A percentile compares a stretch with the other conserved stretches of the same genome.
phyloP scores from a whole-genome alignment of 1,140 invertebrate species.

The Monochamus saltuarius region DNA sequence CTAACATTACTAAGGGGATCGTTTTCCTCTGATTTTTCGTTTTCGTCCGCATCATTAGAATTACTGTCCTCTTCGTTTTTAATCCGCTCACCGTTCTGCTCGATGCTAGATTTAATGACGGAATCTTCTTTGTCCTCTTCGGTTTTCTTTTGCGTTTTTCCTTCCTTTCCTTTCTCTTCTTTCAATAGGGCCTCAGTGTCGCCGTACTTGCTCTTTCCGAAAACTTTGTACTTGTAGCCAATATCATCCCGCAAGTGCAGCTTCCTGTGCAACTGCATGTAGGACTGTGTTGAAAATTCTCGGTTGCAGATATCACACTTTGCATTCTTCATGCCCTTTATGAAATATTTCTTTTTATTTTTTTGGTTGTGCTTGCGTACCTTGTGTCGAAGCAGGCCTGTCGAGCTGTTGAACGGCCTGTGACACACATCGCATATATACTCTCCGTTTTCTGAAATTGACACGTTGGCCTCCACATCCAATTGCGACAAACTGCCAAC shows the following conservation, averaged over 20 bases:
- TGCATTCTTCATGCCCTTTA: slow-evolving; percentile 48
- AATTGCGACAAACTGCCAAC: slow-evolving; percentile 1
- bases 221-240: slow-evolving; percentile 45
- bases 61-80: slow-evolving; percentile 1
- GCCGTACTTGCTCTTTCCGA: slow-evolving; percentile 37
- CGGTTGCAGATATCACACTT: slow-evolving; percentile 47
- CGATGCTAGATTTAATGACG: slow-evolving; percentile 25
- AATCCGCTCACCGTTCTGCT: slow-evolving; percentile 12
- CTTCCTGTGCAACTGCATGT: slow-evolving; percentile 45
- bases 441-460: slow-evolving; percentile 31
- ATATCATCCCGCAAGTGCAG: slow-evolving; percentile 41
- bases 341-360: slow-evolving; percentile 46
- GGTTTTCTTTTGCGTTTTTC: slow-evolving; percentile 14
- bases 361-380: slow-evolving; percentile 44
- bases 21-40: slow-evolving; percentile 7
- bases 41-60: not conserved
- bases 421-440: slow-evolving; percentile 41
- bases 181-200: slow-evolving; percentile 15
- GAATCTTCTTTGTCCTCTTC: slow-evolving; percentile 20
- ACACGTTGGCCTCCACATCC: slow-evolving; percentile 9
- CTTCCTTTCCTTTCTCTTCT: slow-evolving; percentile 19
- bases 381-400: slow-evolving; percentile 41
- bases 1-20: slow-evolving; percentile 5
- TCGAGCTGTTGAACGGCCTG: slow-evolving; percentile 36
- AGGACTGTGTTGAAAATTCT: slow-evolving; percentile 46